Evolutionary conservation across 2,113 vertebrate species (phyloP), one percentile per base, ranked within the genome.

Genomic region (Haemorhous mexicanus): DNA sequence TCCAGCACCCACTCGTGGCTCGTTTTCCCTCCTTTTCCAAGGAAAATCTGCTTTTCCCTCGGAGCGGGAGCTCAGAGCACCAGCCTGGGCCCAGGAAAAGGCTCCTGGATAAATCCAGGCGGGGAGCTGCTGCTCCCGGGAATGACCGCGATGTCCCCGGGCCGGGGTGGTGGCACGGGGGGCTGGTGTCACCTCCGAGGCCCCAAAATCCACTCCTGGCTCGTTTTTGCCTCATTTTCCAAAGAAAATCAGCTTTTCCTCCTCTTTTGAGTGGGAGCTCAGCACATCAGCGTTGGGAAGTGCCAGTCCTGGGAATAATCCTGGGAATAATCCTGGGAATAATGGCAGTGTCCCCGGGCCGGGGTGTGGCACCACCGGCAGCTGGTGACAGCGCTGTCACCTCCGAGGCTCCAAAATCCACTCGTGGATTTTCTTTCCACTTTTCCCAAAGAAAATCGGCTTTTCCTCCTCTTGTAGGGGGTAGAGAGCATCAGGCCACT

Each of bases 401-500:
- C 41, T 33, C 28, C 30, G 5, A 5, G 41, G 9, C 21, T n/a
- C 24, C 16, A 20, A 67, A 67, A 67, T 19, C 23, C 10, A 20
- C 44, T 7, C 9, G 5, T 9, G 21, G 64, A 9, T 27, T 26
- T 32, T 55, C 10, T 30, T 30, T 53, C 6, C 39, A 19, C 20
- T 6, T 27, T 33, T 33, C 11, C 21, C 62, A 2, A 23, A 6
- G 14, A 33, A 44, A 46, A 46, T 13, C 15, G 7, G 16, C 4
- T 46, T 66, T 46, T 33, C 15, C 21, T 44, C 4, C 14, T 66
- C 10, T 33, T 17, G 12, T 4, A 4, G 7, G 35, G 15, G 5
- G 1, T 2, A 18, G 20, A 13, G 15, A 3, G 2, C 68, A 5
- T 4, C 47, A 23, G 14, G n/a, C 12, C 3, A 1, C 7, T 24